These are phyloP conservation scores for Cephalopterus ornatus DNA, from an alignment of 2,113 vertebrate species.

Conservation along the genomic window DNA sequence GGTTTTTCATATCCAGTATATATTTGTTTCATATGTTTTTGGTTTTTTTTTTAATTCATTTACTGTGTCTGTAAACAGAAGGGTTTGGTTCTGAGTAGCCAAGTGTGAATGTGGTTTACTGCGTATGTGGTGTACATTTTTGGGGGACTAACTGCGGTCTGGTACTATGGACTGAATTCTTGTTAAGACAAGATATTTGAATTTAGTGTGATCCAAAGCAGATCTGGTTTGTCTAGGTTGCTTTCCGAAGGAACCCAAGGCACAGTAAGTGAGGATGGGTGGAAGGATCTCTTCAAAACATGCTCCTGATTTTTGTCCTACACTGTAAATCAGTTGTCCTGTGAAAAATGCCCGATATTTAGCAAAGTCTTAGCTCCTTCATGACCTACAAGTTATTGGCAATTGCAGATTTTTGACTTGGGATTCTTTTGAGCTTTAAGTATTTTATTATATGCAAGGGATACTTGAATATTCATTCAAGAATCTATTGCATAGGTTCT, in stretches of 20 bases:
- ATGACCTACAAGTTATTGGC: not conserved
- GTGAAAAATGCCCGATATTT: not conserved
- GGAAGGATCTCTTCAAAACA: not conserved
- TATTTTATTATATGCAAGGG: not conserved
- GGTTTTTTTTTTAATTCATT: too few species aligned
- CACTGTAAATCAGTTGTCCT: not conserved
- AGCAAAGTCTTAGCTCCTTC: not conserved
- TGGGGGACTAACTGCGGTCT: not conserved
- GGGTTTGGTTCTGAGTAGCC: not conserved
- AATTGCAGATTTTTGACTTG: not conserved
- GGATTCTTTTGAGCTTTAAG: not conserved
- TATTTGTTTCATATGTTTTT: not conserved
- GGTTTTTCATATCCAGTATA: accelerated
- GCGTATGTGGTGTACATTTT: not conserved
- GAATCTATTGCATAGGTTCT: not conserved
- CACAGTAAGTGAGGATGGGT: not conserved
- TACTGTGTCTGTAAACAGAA: not conserved
- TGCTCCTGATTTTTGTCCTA: not conserved
- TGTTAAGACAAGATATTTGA: not conserved
- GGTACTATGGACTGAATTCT: not conserved
- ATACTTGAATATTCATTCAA: too few species aligned
- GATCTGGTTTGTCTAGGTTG: not conserved
- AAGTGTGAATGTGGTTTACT: too few species aligned
- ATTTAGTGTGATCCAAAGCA: not conserved
- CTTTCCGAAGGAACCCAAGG: not conserved